Base-by-base conservation (phyloP, 2,888 invertebrate genomes). In the Labia minor region DNA sequence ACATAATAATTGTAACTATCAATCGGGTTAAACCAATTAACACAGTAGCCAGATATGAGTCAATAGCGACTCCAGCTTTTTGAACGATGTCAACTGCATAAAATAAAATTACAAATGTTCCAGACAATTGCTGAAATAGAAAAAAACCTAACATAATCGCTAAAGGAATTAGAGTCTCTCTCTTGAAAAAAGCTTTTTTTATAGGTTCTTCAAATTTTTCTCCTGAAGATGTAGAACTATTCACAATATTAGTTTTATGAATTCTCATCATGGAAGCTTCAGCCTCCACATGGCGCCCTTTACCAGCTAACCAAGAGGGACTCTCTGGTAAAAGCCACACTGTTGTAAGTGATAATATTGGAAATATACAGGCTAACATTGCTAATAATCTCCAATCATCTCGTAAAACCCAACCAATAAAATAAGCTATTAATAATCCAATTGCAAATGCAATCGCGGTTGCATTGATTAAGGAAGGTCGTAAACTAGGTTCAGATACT, bases 91-190 rank as follows among this genome's bases (percentile, higher is more conserved):
- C 77, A 0, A 83, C 80, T 10, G 83, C 82, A 71, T 84, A 84
- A 69, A 82, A 82, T 8, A 84, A 79, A 1, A 83, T 76, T 0
- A 81, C 80, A 69, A 83, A 83, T 1, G 80, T 77, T 0, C 84
- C 84, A 3, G 82, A 78, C 69, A 83, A 80, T 72, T 84, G 84
- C 72, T 84, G 83, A 71, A 84, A 83, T 70, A 83, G 79, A 73
- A 83, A 83, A 72, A 77, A 83, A 0, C 72, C 69, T 1, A 79
- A 70, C 72, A 83, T 78, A 11, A 83, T 77, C 6, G 74, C 62
- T 65, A 83, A 79, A 0, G 83, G 83, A 66, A 79, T 76, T 61
- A 78, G 73, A 1, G 80, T 79, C 65, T 77, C 76, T 0, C 79
- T 77, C 66, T 76, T 74, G 6, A 74, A 64, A 4, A 81, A 18